phyloP scores from a whole-genome alignment of 1,140 invertebrate genomes.

The Probaryconus sp. region DNA sequence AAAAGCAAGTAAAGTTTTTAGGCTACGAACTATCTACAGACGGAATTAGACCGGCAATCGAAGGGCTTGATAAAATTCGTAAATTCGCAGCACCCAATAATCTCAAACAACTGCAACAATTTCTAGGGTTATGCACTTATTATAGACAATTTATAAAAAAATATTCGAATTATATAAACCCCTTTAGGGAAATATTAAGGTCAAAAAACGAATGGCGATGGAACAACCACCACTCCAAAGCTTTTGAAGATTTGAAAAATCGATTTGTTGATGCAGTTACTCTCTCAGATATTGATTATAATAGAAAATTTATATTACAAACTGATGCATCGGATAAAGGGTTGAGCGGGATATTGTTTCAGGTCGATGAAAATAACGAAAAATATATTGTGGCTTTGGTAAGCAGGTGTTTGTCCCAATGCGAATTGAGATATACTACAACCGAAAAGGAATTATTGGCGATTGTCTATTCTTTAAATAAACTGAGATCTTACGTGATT shows the following conservation, averaged over 20 bases:
- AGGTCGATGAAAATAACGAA: constrained; percentile 23
- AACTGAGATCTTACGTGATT: constrained; percentile 31
- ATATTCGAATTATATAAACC: constrained; percentile 23
- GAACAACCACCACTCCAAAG: constrained; percentile 22
- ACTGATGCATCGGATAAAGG: constrained; percentile 39
- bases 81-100: constrained; percentile 40
- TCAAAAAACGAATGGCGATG: constrained; percentile 38
- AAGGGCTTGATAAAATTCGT: constrained; percentile 15
- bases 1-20: constrained; percentile 32
- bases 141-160: constrained; percentile 42
- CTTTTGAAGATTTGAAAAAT: constrained; percentile 37
- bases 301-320: constrained; percentile 26
- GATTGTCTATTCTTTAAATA: constrained; percentile 59
- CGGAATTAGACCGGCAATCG: constrained; percentile 24
- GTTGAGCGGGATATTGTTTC: constrained; percentile 48
- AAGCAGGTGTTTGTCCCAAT: constrained; percentile 23
- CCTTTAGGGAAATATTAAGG: constrained; percentile 39
- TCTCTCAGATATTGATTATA: constrained; percentile 11
- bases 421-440: constrained; percentile 54
- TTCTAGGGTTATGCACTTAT: constrained; percentile 48
- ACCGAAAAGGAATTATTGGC: constrained; percentile 65
- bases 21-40: constrained; percentile 33
- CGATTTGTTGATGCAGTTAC: constrained; percentile 27
- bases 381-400: constrained; percentile 45
- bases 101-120: constrained; percentile 37